A percentile compares a stretch with the other conserved stretches of the same genome.
These are phyloP conservation scores for Nowickia ferox DNA, from an alignment of 2,888 invertebrate genomes.

Conservation along the genomic window DNA sequence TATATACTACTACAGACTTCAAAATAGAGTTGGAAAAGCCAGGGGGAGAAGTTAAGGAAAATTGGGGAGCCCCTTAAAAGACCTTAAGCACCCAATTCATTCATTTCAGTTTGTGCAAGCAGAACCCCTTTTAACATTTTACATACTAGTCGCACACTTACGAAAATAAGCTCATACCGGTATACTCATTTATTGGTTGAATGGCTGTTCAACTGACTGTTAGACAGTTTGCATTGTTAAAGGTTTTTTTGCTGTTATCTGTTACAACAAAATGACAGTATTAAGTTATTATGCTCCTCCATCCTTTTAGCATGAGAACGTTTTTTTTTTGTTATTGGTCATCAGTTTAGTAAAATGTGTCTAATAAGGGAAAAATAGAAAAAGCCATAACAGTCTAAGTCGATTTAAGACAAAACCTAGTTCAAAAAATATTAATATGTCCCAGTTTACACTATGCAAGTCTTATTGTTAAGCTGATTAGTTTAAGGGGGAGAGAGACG, in stretches of 20 bases:
- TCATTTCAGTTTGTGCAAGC: constrained; percentile 51
- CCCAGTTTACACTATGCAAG: too few species aligned
- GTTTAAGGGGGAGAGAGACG: too few species aligned
- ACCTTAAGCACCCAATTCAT: constrained; percentile 44
- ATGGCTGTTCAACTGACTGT: constrained; percentile 3
- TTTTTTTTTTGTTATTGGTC: neutral
- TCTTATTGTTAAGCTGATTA: too few species aligned
- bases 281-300: constrained; percentile 42
- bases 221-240: constrained; percentile 11
- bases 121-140: neutral
- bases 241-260: neutral
- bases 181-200: constrained; percentile 23
- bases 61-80: neutral
- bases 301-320: constrained; percentile 28
- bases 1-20: neutral
- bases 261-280: constrained; percentile 41
- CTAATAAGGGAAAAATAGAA: constrained; percentile 43
- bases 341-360: constrained; percentile 43
- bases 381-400: neutral
- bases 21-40: neutral
- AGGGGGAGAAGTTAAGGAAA: neutral
- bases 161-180: neutral
- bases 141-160: neutral
- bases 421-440: too few species aligned
- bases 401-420: too few species aligned